These are phyloP conservation scores for Acanthosepion esculentum DNA, from an alignment of 2,888 invertebrate species.

Conservation along the genomic window DNA sequence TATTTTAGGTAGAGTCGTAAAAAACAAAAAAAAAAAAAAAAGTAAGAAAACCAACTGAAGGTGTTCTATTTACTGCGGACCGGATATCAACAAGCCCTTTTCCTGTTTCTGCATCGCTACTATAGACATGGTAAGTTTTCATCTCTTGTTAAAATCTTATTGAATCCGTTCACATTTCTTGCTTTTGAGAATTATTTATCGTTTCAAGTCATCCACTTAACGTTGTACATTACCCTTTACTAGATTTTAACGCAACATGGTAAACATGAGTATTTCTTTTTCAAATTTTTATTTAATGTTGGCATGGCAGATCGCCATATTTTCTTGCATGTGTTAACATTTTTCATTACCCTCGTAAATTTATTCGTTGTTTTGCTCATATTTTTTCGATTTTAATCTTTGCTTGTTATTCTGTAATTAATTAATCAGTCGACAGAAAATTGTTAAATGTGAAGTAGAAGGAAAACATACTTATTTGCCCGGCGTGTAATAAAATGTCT, in stretches of 20 bases:
- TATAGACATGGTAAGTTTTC: neutral
- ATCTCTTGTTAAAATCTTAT: constrained; percentile 35
- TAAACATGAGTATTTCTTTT: neutral
- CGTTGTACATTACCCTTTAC: neutral
- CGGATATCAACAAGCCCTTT: neutral
- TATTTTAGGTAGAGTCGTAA: neutral
- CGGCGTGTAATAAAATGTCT: neutral
- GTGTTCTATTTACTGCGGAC: neutral
- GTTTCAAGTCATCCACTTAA: neutral
- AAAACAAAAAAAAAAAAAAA: neutral
- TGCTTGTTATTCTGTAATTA: too few relatives aligned
- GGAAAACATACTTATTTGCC: neutral
- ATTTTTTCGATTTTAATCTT: neutral
- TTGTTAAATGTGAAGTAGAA: neutral
- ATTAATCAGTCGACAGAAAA: too few relatives aligned
- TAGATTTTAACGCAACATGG: neutral
- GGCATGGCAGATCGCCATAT: constrained; percentile 23
- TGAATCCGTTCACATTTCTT: neutral
- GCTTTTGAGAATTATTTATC: neutral
- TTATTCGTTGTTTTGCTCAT: neutral
- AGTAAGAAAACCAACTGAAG: neutral
- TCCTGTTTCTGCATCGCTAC: neutral
- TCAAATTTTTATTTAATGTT: neutral
- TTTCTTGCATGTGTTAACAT: constrained; percentile 35
- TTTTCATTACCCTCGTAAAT: neutral